phyloP scores from a whole-genome alignment of 2,797 vertebrate genomes.

The Meda fulgida region DNA sequence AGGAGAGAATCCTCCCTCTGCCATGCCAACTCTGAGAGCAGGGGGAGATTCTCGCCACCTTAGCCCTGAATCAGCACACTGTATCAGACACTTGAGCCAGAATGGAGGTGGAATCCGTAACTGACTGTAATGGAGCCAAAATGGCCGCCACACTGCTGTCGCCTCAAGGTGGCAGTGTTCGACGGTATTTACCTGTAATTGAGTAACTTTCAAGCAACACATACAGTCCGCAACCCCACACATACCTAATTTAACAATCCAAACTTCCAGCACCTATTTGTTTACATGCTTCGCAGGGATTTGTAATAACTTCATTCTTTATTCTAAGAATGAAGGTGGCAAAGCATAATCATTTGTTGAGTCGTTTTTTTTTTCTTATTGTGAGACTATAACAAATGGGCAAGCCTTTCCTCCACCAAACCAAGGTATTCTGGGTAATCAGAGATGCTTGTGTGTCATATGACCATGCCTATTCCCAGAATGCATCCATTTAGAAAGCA shows the following conservation, averaged over 20 bases:
- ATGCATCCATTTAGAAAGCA: neutral
- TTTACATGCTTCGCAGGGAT: neutral
- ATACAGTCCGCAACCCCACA: slow-evolving; percentile 61
- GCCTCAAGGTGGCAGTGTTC: slow-evolving; percentile 41
- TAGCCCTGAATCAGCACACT: slow-evolving; percentile 15
- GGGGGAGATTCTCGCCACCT: slow-evolving; percentile 31
- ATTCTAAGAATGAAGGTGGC: slow-evolving; percentile 58
- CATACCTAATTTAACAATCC: slow-evolving; percentile 47
- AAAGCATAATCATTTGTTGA: slow-evolving; percentile 59
- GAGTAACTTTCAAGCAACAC: slow-evolving; percentile 42
- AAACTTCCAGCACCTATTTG: neutral
- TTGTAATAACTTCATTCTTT: slow-evolving; percentile 28
- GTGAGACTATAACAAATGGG: neutral
- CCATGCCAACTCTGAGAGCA: slow-evolving; percentile 30
- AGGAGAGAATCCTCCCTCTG: slow-evolving; percentile 35
- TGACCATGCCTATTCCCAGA: slow-evolving; percentile 28
- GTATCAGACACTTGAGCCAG: neutral
- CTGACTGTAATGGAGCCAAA: slow-evolving; percentile 41
- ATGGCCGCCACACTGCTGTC: slow-evolving; percentile 24
- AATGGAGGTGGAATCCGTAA: slow-evolving; percentile 36
- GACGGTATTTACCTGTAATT: neutral
- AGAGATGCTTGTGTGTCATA: slow-evolving; percentile 10
- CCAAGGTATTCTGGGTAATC: slow-evolving; percentile 21
- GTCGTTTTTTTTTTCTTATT: slow-evolving; percentile 50
- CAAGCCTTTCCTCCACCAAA: slow-evolving; percentile 22